These are phyloP conservation scores for Deilephila porcellus DNA, from an alignment of 2,888 invertebrate genomes.

Conservation along the genomic window DNA sequence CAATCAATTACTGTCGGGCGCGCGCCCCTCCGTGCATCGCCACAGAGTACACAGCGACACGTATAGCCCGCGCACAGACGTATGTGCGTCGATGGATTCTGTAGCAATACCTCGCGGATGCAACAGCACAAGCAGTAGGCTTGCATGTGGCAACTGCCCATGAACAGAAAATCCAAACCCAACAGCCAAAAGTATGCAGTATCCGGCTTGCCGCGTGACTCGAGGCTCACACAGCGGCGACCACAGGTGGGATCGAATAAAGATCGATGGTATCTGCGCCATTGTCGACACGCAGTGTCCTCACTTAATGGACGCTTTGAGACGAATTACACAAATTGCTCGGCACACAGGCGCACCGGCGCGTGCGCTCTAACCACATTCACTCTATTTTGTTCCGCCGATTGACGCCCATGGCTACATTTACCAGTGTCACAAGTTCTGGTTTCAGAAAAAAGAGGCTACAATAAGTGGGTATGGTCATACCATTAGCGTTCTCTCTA, in stretches of 20 bases:
- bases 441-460: not conserved
- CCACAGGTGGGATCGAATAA: slow-evolving; percentile 16
- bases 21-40: slow-evolving; percentile 25
- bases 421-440: not conserved
- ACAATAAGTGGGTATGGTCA: too few species aligned
- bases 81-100: not conserved
- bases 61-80: not conserved
- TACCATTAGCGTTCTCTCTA: too few species aligned
- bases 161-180: too few species aligned
- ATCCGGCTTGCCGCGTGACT: slow-evolving; percentile 32
- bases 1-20: slow-evolving; percentile 52
- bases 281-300: slow-evolving; percentile 20
- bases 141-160: not conserved
- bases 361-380: slow-evolving; percentile 14
- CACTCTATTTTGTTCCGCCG: not conserved
- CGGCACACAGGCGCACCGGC: slow-evolving; percentile 22
- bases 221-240: not conserved
- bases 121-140: too few species aligned
- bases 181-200: not conserved
- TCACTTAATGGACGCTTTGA: slow-evolving; percentile 36
- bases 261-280: slow-evolving; percentile 34
- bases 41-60: not conserved
- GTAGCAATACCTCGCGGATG: not conserved
- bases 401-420: too few species aligned
- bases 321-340: slow-evolving; percentile 32